A percentile compares a stretch with the other conserved stretches of the same genome.
These are phyloP conservation scores for Etheostoma spectabile DNA, from an alignment of 2,113 vertebrate genomes.

Conservation along the genomic window DNA sequence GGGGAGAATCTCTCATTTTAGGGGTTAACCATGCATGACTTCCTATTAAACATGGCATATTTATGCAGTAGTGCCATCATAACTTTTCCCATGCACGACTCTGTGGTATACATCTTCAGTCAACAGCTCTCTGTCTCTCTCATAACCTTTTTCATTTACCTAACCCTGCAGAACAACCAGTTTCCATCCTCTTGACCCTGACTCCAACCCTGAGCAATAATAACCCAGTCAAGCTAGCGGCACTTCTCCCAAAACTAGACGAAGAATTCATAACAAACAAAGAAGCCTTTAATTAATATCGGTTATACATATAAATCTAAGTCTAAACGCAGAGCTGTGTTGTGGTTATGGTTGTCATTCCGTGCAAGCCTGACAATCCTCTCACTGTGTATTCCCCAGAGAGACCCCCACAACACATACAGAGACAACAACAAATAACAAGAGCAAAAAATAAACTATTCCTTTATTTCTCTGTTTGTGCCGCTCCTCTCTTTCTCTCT, in stretches of 20 bases:
- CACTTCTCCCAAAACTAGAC: constrained; percentile 45
- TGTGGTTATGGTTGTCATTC: constrained; percentile 73
- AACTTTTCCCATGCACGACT: constrained; percentile 54
- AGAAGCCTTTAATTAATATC: constrained; percentile 74
- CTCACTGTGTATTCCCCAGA: constrained; percentile 54
- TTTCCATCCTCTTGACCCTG: constrained; percentile 60
- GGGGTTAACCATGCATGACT: constrained; percentile 45
- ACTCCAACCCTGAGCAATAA: constrained; percentile 57
- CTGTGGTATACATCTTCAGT: constrained; percentile 27
- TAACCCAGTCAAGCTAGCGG: constrained; percentile 17
- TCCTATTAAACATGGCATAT: constrained; percentile 32
- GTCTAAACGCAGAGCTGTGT: constrained; percentile 61
- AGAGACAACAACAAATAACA: constrained; percentile 60
- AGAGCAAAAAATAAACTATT: constrained; percentile 62
- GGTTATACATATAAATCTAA: constrained; percentile 61
- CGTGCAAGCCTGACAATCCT: constrained; percentile 58
- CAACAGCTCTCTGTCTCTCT: constrained; percentile 41
- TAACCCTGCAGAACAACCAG: constrained; percentile 60
- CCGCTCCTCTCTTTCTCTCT: constrained; percentile 3
- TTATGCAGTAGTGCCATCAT: constrained; percentile 40
- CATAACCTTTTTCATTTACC: constrained; percentile 66
- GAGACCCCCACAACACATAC: constrained; percentile 43
- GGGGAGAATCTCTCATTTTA: constrained; percentile 6
- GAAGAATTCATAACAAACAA: constrained; percentile 67
- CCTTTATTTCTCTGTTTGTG: constrained; percentile 38